Conservation (phyloP, 2,888 invertebrate genomes). For the Chaetogeoica ovagalla region DNA sequence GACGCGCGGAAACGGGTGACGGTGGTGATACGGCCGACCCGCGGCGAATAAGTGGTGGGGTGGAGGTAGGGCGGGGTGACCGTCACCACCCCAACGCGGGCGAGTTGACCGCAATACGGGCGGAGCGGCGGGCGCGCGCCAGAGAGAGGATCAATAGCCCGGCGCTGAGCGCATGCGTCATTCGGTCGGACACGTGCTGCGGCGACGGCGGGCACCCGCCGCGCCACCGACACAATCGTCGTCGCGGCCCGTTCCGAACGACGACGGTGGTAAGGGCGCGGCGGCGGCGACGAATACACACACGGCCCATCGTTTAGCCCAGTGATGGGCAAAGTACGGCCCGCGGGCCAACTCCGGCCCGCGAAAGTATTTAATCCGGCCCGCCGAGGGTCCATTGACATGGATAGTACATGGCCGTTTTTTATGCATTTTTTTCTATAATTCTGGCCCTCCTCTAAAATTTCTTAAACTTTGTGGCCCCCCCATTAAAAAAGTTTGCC, state of each 20-base stretch:
- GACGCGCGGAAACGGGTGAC: not conserved
- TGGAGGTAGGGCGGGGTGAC: not conserved
- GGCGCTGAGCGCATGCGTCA: slow-evolving; percentile 50
- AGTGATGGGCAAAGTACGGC: too few species aligned
- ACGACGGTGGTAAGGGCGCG: slow-evolving; percentile 27
- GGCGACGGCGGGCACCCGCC: slow-evolving; percentile 9
- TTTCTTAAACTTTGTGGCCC: too few species aligned
- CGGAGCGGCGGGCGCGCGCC: slow-evolving; percentile 29
- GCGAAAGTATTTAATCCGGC: too few species aligned
- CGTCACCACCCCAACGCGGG: slow-evolving; percentile 9
- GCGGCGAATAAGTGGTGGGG: too few species aligned
- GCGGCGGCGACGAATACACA: slow-evolving; percentile 11
- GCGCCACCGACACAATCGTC: not conserved
- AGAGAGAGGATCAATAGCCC: slow-evolving; percentile 52
- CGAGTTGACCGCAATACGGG: slow-evolving; percentile 48
- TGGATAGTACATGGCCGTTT: too few species aligned
- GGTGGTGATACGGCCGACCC: not conserved
- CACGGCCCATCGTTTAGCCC: not conserved
- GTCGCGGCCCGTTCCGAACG: too few species aligned
- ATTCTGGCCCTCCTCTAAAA: too few species aligned
- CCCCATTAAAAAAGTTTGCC: too few species aligned
- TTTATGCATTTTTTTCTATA: too few species aligned
- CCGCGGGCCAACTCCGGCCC: too few species aligned
- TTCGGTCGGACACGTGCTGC: slow-evolving; percentile 52
- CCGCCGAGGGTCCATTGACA: too few species aligned